Percentiles rank a stretch among this genome's conserved stretches.
Evolutionary conservation across 2,888 invertebrate species (phyloP).

Genomic region (Eubasilissa splendida): DNA sequence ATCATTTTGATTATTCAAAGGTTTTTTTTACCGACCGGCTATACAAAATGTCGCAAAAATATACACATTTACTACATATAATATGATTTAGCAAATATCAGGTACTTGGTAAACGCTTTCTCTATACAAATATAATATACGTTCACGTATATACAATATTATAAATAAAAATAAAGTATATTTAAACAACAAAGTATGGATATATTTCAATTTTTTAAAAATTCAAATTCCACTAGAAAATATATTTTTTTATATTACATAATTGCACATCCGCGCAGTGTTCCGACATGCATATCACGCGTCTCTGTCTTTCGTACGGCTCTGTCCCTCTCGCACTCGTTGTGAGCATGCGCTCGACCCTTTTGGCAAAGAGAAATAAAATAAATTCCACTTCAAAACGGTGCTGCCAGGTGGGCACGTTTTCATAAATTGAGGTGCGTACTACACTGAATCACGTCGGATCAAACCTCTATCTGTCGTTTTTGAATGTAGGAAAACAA

Average conservation of each 20-base stretch:
- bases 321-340: slow-evolving; percentile 22
- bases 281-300: slow-evolving; percentile 31
- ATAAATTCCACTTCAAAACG: slow-evolving; percentile 12
- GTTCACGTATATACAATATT: too few species aligned
- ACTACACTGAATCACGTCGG: too few species aligned
- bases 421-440: too few species aligned
- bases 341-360: slow-evolving; percentile 8
- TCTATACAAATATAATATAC: too few species aligned
- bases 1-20: too few species aligned
- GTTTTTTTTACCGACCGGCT: too few species aligned
- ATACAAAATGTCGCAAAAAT: too few species aligned
- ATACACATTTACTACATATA: too few species aligned
- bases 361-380: slow-evolving; percentile 39
- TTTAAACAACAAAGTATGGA: not conserved
- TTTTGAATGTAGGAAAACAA: too few species aligned
- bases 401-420: slow-evolving; percentile 14
- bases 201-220: not conserved
- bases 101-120: too few species aligned
- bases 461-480: too few species aligned
- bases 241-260: not conserved
- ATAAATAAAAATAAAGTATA: not conserved
- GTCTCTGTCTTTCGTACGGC: slow-evolving; percentile 5
- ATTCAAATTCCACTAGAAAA: not conserved
- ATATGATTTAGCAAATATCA: too few species aligned
- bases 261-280: slow-evolving; percentile 34